Evolutionary conservation across 2,888 invertebrate genomes (phyloP).

Genomic region (Stenodera caucasica): DNA sequence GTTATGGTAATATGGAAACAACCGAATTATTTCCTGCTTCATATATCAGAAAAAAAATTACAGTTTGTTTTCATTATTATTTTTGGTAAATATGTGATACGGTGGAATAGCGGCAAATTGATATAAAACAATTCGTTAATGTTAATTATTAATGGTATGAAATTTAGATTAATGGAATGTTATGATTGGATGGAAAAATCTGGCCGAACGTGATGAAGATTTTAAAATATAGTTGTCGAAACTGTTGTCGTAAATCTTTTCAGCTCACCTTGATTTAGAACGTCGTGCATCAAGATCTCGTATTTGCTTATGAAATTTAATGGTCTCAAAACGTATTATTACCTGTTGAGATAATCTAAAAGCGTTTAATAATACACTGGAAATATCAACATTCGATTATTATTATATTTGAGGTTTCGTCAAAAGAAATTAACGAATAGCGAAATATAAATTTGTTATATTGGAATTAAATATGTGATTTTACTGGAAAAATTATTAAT

Average conservation of each 20-base stretch:
- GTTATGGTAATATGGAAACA: conserved; percentile 48
- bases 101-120: background rate
- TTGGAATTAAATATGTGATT: no score
- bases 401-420: background rate
- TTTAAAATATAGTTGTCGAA: conserved; percentile 12
- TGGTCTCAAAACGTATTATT: conserved; percentile 52
- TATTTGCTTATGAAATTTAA: conserved; percentile 55
- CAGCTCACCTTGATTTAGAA: conserved; percentile 48
- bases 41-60: background rate
- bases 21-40: conserved; percentile 12
- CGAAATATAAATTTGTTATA: no score
- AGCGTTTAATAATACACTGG: conserved; percentile 48
- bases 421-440: no score
- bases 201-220: conserved; percentile 5
- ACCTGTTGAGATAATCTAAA: conserved; percentile 50
- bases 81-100: background rate
- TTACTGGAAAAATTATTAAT: no score
- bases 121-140: background rate
- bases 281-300: conserved; percentile 53
- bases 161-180: no score
- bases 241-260: conserved; percentile 26
- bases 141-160: no score
- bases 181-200: conserved; percentile 19
- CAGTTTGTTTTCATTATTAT: background rate
- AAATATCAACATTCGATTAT: conserved; percentile 40